Base-by-base conservation (phyloP, 2,888 invertebrate genomes). In the Parapristionchus giblindavisi region DNA sequence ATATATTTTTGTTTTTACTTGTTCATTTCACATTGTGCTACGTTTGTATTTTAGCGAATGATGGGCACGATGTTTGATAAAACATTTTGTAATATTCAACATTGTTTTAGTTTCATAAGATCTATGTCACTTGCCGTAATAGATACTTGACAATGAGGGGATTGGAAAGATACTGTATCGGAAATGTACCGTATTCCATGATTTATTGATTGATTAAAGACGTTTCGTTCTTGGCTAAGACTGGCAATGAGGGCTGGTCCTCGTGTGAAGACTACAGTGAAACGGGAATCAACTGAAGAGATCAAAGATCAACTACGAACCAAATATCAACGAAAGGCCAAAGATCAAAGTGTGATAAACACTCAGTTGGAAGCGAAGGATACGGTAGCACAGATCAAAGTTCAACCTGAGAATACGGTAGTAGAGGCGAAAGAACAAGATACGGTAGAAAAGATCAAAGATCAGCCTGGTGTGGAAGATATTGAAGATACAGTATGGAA, bases 401-500 rank as follows among this genome's bases (percentile, higher is more conserved):
- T 27, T n/a, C n/a, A n/a, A n/a, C n/a, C n/a, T n/a, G n/a, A n/a
- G 56, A 27, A 56, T n/a, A 38, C 21, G 3, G 38, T 17, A 34
- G 60, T 14, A 24, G 32, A 60, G 36, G 60, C 32, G 27, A 32
- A 65, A 65, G 65, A 48, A 34, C 14, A 8, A 21, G n/a, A 68
- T n/a, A 34, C 5, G 11, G 54, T 36, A 3, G 38, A 36, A 3
- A 54, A 36, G n/a, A n/a, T 32, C 11, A 27, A 40, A 36, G 66
- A 27, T 17, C 17, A 5, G 4, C 14, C 27, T 29, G 56, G 29
- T 29, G 29, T 56, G 14, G 32, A 56, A 5, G 73, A 73, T 27
- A 73, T 73, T 51, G 73, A 73, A 51, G 73, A 73, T 24, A 21
- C 48, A 48, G 56, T 56, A 3, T 73, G 73, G 73, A 32, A 51